Conservation (phyloP, 2,888 invertebrate genomes). For the Agrochola circellaris region DNA sequence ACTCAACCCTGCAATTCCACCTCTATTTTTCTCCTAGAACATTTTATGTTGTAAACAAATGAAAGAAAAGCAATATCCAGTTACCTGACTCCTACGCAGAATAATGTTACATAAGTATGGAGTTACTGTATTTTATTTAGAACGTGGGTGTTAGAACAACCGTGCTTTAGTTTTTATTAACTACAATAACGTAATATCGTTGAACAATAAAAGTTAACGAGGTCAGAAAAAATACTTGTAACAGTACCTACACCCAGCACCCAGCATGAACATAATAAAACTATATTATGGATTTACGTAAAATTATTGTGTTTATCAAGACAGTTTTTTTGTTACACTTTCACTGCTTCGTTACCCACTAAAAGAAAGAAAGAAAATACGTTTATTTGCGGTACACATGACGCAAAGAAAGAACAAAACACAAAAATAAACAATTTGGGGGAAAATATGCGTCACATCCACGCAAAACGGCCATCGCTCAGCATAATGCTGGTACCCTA, state of each 20-base stretch:
- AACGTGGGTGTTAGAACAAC: conserved; percentile 26
- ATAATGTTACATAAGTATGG: not conserved
- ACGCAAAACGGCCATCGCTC: too few species aligned
- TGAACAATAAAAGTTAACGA: conserved; percentile 28
- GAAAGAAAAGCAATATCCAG: conserved; percentile 8
- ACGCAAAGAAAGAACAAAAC: too few species aligned
- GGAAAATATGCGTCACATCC: too few species aligned
- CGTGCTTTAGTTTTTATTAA: conserved; percentile 26
- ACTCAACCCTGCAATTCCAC: not conserved
- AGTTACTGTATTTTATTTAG: conserved; percentile 1
- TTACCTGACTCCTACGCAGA: conserved; percentile 29
- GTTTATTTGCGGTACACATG: too few species aligned
- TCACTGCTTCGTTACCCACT: too few species aligned
- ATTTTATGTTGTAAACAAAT: conserved; percentile 27
- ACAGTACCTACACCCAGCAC: too few species aligned
- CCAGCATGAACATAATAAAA: not conserved
- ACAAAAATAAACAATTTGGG: too few species aligned
- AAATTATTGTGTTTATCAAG: not conserved
- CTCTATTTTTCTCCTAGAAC: not conserved
- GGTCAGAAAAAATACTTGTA: not conserved
- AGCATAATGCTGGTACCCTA: too few species aligned
- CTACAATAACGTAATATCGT: conserved; percentile 9
- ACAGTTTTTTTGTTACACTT: not conserved
- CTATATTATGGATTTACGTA: not conserved
- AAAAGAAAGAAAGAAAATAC: too few species aligned